Percentiles rank a stretch among this genome's conserved stretches.
Evolutionary conservation across 2,113 vertebrate genomes (phyloP).

Genomic region (Abramis brama): DNA sequence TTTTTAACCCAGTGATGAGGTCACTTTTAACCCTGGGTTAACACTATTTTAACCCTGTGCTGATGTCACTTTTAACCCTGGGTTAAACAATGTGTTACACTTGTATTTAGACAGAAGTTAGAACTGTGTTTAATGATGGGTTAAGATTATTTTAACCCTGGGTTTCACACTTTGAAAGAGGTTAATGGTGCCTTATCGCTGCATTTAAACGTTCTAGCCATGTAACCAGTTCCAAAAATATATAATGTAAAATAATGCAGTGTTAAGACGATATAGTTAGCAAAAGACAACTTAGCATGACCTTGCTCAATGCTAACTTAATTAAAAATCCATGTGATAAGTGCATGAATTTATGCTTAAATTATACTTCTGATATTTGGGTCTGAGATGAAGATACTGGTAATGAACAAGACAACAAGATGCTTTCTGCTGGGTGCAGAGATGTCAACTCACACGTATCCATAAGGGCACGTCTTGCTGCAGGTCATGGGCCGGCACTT

Average conservation of each 20-base stretch:
- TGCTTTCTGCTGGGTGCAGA: neutral
- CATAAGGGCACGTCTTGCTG: conserved; percentile 80
- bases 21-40: conserved; percentile 7
- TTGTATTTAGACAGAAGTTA: no score
- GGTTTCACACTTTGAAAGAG: no score
- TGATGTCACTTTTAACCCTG: neutral
- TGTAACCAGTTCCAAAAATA: no score
- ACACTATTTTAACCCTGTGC: neutral
- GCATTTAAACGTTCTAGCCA: no score
- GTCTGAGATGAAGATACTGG: neutral
- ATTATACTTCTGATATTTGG: neutral
- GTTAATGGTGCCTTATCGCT: no score
- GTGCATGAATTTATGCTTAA: no score
- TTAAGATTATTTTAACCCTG: neutral
- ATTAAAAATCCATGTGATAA: no score
- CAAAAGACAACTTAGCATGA: no score
- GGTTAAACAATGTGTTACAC: neutral
- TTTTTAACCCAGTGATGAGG: neutral
- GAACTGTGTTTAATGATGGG: no score
- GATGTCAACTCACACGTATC: conserved; percentile 77
- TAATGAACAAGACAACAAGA: neutral
- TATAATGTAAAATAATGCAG: no score
- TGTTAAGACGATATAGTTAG: no score
- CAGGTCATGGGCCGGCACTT: conserved; percentile 78
- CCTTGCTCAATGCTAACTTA: no score